Evolutionary conservation across 1,140 invertebrate genomes (phyloP), one percentile per base, ranked within the genome.

Genomic region (Ceratosolen fusciceps): DNA sequence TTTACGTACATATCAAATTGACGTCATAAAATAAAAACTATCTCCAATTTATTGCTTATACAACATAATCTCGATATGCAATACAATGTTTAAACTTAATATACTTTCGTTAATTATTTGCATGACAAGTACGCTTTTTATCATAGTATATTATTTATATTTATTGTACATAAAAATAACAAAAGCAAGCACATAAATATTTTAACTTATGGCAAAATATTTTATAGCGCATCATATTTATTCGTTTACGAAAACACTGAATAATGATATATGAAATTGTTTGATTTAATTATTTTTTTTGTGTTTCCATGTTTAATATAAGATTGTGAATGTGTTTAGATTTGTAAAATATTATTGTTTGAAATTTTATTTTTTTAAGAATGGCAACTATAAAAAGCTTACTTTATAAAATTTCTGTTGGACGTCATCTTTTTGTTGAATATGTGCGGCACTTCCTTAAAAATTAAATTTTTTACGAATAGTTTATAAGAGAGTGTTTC

Each of bases 321-420:
- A 10, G 3, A 34, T 34, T n/a, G 26, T 54, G 29, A 54, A 24
- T 34, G 21, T 39, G 21, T 14, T 14, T n/a, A 54, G 9, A 12
- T 49, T 54, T 72, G 31, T 31, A 26, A 52, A 2, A 52, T 71
- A 21, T 71, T 52, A 43, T 43, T 0, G n/a, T 71, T 71, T 47
- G n/a, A 47, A 47, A 21, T 47, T 70, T 70, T 47, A n/a, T 12
- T 37, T 37, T 34, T 56, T 14, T 1, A 9, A 5, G 49, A 72
- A 72, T 72, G 70, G 8, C 21, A 72, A 31, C 3, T n/a, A 24
- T 73, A 58, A 24, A 72, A 29, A 72, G 29, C 49, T 72, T 54
- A 54, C 5, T 47, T 26, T 14, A 47, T n/a, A 9, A 21, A 72
- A 9, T 72, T 31, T 34, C 21, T 16, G 12, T 31, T 29, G 7